These are phyloP conservation scores for Acronicta alni DNA, from an alignment of 2,888 invertebrate genomes.

Conservation along the genomic window DNA sequence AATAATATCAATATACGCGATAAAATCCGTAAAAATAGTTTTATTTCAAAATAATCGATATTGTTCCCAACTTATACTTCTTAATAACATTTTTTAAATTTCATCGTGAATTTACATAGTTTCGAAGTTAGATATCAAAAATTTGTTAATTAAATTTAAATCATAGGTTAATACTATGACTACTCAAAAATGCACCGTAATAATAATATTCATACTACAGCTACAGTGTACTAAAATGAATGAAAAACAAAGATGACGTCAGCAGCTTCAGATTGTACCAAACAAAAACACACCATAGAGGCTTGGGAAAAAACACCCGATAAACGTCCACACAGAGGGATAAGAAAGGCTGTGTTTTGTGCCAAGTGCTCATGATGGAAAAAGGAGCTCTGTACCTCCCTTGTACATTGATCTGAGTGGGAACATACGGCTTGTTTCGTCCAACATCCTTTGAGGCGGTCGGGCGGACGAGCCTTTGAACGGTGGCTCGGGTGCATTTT, in stretches of 20 bases:
- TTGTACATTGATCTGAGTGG: slow-evolving; percentile 79
- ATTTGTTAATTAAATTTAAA: too few species aligned
- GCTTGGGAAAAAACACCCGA: slow-evolving; percentile 46
- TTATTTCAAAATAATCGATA: too few species aligned
- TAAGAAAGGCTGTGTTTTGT: slow-evolving; percentile 71
- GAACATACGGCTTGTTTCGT: slow-evolving; percentile 77
- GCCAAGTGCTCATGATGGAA: slow-evolving; percentile 68
- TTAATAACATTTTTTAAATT: too few species aligned
- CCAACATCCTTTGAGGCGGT: slow-evolving; percentile 80
- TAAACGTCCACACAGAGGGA: slow-evolving; percentile 61
- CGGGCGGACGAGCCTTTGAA: slow-evolving; percentile 76
- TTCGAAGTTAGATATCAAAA: too few species aligned
- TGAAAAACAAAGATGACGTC: slow-evolving; percentile 8
- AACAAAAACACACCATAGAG: slow-evolving; percentile 26
- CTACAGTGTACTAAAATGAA: not conserved
- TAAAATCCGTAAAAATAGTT: too few species aligned
- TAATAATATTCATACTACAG: not conserved
- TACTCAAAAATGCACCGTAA: too few species aligned
- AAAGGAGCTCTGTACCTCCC: slow-evolving; percentile 63
- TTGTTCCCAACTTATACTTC: too few species aligned
- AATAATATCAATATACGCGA: too few species aligned
- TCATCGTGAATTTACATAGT: too few species aligned
- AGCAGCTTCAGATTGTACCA: slow-evolving; percentile 6
- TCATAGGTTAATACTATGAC: too few species aligned
- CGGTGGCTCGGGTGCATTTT: slow-evolving; percentile 76